phyloP scores from a whole-genome alignment of 2,113 vertebrate species.

The Antigone vipio region DNA sequence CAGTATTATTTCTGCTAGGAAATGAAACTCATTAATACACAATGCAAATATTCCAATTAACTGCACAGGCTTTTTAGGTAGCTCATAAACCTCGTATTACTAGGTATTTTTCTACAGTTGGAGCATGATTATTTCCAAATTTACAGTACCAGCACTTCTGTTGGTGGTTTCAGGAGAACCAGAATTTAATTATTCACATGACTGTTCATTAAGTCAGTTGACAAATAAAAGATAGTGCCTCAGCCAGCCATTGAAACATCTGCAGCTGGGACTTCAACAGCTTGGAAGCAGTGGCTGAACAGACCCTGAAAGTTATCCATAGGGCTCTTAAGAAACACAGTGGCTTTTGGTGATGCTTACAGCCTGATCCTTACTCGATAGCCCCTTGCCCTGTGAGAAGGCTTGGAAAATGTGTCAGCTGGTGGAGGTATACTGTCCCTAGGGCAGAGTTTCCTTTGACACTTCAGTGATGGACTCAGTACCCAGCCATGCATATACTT shows the following conservation, averaged over 20 bases:
- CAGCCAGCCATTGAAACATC: not conserved
- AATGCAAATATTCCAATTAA: not conserved
- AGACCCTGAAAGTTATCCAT: not conserved
- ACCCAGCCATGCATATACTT: not conserved
- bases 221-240: not conserved
- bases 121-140: not conserved
- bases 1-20: not conserved
- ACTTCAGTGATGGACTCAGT: not conserved
- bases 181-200: not conserved
- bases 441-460: not conserved
- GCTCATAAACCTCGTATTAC: not conserved
- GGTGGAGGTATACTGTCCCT: not conserved
- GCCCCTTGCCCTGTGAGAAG: not conserved
- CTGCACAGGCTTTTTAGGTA: not conserved
- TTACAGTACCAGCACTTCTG: not conserved
- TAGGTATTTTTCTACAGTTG: not conserved
- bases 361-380: not conserved
- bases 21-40: not conserved
- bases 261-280: not conserved
- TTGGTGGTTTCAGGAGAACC: not conserved
- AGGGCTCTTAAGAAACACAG: not conserved
- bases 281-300: not conserved
- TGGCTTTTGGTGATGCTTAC: not conserved
- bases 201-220: not conserved
- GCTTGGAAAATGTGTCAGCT: not conserved